Evolutionary conservation across 2,797 vertebrate genomes (phyloP).

Genomic region (Cacajao melanocephalus): DNA sequence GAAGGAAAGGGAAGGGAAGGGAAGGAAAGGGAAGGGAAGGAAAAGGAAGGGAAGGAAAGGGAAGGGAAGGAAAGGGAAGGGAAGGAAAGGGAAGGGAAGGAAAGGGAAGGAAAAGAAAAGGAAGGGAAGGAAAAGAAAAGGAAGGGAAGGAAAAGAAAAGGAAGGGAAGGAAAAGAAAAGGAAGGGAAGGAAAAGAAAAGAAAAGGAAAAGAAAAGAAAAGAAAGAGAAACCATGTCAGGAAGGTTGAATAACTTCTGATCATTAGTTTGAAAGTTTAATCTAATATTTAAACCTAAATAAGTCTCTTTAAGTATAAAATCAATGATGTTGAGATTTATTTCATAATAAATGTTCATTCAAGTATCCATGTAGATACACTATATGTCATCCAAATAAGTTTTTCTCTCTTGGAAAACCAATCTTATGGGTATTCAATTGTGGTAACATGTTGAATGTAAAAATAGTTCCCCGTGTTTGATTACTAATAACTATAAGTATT

Average conservation of each 20-base stretch:
- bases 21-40: too few species aligned
- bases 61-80: too few species aligned
- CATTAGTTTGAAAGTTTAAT: not conserved
- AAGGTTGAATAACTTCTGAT: not conserved
- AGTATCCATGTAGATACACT: not conserved
- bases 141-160: too few species aligned
- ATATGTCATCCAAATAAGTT: not conserved
- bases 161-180: rapidly evolving
- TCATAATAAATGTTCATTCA: not conserved
- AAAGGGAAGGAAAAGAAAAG: too few species aligned
- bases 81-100: too few species aligned
- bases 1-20: too few species aligned
- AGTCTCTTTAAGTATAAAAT: not conserved
- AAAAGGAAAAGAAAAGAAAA: not conserved
- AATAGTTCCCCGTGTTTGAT: not conserved
- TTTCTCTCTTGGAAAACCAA: not conserved
- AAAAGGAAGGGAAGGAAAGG: too few species aligned
- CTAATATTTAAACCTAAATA: not conserved
- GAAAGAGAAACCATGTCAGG: not conserved
- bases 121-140: too few species aligned
- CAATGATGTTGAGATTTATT: not conserved
- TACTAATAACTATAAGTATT: not conserved
- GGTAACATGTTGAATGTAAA: not conserved
- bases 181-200: not conserved
- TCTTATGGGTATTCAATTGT: not conserved